phyloP scores from a whole-genome alignment of 2,797 vertebrate genomes.

The Calcarius lapponicus region DNA sequence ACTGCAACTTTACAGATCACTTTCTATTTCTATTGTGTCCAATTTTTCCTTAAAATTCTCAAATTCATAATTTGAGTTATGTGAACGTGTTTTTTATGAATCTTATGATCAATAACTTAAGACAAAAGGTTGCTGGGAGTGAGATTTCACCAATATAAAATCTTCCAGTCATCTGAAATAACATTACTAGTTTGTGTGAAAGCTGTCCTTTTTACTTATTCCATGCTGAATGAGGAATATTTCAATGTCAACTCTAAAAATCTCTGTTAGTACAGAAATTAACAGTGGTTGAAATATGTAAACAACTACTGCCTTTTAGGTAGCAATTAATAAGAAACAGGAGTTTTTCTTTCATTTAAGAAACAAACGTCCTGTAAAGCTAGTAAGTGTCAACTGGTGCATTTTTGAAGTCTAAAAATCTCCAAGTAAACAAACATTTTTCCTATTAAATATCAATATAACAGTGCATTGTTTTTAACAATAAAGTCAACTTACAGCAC shows the following conservation, averaged over 20 bases:
- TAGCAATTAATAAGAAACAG: neutral
- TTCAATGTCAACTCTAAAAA: neutral
- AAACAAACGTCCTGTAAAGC: neutral
- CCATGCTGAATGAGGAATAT: neutral
- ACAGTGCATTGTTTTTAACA: neutral
- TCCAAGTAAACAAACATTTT: neutral
- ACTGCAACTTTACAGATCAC: accelerated
- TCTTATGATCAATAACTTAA: neutral
- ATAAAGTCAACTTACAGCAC: neutral
- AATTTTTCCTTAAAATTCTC: neutral
- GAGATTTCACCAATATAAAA: neutral
- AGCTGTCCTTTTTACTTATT: neutral
- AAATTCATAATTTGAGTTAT: neutral
- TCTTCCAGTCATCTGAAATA: neutral
- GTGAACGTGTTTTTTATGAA: neutral
- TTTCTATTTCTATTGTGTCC: neutral
- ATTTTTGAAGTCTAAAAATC: neutral
- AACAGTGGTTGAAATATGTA: neutral
- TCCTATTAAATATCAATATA: neutral
- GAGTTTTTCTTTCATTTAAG: neutral
- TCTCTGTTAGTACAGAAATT: neutral
- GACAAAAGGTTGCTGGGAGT: neutral
- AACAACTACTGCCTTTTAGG: neutral
- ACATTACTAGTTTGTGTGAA: neutral
- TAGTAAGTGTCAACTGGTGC: neutral